Conservation (phyloP, 2,797 vertebrate species). For the Cheirogaleus major region DNA sequence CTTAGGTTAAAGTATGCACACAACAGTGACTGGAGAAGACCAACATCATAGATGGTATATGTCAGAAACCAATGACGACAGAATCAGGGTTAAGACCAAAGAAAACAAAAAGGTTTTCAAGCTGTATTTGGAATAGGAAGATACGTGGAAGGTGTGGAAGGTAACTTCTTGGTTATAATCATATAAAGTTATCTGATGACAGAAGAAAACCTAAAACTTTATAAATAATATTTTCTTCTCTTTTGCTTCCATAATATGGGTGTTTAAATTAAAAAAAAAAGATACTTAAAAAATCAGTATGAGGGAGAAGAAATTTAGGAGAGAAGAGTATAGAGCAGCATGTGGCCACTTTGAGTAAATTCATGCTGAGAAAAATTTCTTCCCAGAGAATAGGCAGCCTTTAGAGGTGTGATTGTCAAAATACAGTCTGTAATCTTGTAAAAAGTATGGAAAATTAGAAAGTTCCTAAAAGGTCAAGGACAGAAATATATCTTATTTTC, state of each 20-base stretch:
- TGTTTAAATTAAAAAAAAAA: background rate
- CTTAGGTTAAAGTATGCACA: background rate
- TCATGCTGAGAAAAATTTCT: background rate
- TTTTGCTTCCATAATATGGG: background rate
- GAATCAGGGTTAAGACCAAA: background rate
- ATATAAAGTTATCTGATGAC: background rate
- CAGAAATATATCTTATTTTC: background rate
- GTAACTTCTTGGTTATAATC: background rate
- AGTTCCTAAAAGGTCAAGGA: background rate
- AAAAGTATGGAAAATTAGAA: background rate
- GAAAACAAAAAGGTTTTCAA: background rate
- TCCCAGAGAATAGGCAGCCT: background rate
- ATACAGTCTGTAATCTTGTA: background rate
- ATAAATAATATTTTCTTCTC: background rate
- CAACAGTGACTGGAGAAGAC: background rate
- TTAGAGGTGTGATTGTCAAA: background rate
- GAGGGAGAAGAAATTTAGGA: background rate
- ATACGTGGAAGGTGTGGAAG: background rate
- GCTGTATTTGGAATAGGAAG: constrained; percentile 29
- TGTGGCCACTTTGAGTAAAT: background rate
- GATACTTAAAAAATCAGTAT: background rate
- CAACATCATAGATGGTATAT: background rate
- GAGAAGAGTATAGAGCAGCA: background rate
- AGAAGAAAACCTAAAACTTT: background rate
- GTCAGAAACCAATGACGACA: background rate